Percentiles rank a stretch among this genome's conserved stretches.
phyloP scores from a whole-genome alignment of 2,797 vertebrate genomes.

The Knipowitschia caucasica region DNA sequence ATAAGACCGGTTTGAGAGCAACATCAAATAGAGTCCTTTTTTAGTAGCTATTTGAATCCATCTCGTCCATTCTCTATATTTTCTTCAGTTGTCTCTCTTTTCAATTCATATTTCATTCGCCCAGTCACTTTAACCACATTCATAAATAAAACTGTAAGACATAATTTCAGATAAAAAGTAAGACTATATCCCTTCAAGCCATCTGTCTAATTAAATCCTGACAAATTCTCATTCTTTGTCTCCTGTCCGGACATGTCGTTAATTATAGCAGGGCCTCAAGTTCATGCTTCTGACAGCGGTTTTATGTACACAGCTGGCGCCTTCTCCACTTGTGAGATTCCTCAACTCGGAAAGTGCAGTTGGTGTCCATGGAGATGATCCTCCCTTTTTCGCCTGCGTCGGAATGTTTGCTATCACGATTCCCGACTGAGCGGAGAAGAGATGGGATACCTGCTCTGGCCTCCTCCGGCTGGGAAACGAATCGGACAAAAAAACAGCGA shows the following conservation, averaged over 20 bases:
- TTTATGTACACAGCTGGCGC: conserved; percentile 67
- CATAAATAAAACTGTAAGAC: not conserved
- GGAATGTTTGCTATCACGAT: conserved; percentile 73
- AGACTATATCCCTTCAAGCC: not conserved
- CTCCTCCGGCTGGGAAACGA: conserved; percentile 23
- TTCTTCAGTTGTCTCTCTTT: no score
- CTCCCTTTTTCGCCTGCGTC: conserved; percentile 59
- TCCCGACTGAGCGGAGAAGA: conserved; percentile 45
- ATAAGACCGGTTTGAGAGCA: no score
- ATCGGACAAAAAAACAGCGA: conserved; percentile 29
- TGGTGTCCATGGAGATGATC: conserved; percentile 69
- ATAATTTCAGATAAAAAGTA: no score
- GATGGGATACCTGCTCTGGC: conserved; percentile 43
- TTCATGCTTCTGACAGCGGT: conserved; percentile 22
- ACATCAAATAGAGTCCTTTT: no score
- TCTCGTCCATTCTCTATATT: no score
- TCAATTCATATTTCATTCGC: no score
- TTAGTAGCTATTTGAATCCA: no score
- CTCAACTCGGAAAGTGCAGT: conserved; percentile 31
- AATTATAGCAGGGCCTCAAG: conserved; percentile 12
- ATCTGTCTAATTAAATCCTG: conserved; percentile 3
- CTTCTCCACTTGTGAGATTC: conserved; percentile 34
- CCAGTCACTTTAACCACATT: no score
- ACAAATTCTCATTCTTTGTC: conserved; percentile 4
- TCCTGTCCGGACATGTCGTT: not conserved